Conservation (phyloP, 2,797 vertebrate genomes). For the Galago senegalensis region DNA sequence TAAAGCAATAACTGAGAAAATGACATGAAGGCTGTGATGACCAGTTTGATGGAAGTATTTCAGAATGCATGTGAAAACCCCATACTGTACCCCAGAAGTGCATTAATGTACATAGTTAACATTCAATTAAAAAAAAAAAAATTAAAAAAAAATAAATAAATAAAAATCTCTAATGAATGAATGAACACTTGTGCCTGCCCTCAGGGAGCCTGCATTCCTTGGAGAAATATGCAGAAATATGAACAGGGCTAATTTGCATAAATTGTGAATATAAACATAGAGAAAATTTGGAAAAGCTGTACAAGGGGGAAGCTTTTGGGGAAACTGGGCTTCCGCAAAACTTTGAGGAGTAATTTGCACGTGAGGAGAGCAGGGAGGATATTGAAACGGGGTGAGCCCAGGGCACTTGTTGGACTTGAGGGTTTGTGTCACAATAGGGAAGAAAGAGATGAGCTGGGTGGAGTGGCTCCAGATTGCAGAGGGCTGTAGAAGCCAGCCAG, state of each 20-base stretch:
- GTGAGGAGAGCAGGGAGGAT: not conserved
- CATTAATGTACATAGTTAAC: too few species aligned
- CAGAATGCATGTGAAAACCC: too few species aligned
- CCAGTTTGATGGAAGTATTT: too few species aligned
- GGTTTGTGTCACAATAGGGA: not conserved
- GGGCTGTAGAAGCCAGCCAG: not conserved
- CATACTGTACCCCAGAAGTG: too few species aligned
- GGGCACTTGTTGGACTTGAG: not conserved
- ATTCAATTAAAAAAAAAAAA: too few species aligned
- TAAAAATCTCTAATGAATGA: constrained; percentile 17
- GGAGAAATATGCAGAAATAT: not conserved
- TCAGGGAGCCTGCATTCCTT: not conserved
- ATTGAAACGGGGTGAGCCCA: constrained; percentile 56
- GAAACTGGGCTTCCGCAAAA: not conserved
- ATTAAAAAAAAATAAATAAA: too few species aligned
- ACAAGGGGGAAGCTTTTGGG: not conserved
- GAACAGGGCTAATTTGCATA: not conserved
- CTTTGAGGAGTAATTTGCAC: constrained; percentile 47
- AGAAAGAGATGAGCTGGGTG: not conserved
- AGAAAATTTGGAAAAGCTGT: constrained; percentile 44
- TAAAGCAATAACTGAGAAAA: too few species aligned
- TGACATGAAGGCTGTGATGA: too few species aligned
- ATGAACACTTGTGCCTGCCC: not conserved
- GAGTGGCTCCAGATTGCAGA: not conserved
- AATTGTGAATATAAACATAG: not conserved